phyloP scores from a whole-genome alignment of 2,888 invertebrate species.

The Nebria brevicollis region DNA sequence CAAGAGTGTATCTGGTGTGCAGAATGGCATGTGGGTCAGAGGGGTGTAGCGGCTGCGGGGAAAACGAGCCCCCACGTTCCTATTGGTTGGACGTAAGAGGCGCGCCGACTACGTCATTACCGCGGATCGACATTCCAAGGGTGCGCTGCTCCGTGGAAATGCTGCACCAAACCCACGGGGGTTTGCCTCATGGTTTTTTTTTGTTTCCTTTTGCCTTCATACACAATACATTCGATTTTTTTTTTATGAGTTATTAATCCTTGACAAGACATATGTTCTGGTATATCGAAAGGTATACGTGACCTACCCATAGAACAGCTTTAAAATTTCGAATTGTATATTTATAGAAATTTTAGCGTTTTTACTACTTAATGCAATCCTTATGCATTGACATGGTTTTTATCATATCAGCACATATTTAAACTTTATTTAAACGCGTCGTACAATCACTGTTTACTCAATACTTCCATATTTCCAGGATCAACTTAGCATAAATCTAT shows the following conservation, averaged over 20 bases:
- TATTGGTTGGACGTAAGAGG: conserved; percentile 49
- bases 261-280: not conserved
- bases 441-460: too few species aligned
- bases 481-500: too few species aligned
- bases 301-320: not conserved
- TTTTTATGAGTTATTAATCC: not conserved
- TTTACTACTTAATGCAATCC: not conserved
- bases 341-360: not conserved
- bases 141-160: conserved; percentile 26
- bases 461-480: too few species aligned
- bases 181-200: not conserved
- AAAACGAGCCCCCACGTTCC: conserved; percentile 45
- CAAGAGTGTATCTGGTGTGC: not conserved
- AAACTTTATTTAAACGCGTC: too few species aligned
- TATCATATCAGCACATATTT: too few species aligned
- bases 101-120: conserved; percentile 38
- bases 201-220: not conserved
- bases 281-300: not conserved
- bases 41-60: conserved; percentile 36
- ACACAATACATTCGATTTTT: not conserved
- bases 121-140: conserved; percentile 44
- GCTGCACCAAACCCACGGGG: conserved; percentile 14
- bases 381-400: not conserved
- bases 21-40: conserved; percentile 24
- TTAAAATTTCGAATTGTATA: not conserved